Percentiles rank a stretch among this genome's conserved stretches.
These are phyloP conservation scores for Patella ulyssiponensis DNA, from an alignment of 2,888 invertebrate species.

Conservation along the genomic window DNA sequence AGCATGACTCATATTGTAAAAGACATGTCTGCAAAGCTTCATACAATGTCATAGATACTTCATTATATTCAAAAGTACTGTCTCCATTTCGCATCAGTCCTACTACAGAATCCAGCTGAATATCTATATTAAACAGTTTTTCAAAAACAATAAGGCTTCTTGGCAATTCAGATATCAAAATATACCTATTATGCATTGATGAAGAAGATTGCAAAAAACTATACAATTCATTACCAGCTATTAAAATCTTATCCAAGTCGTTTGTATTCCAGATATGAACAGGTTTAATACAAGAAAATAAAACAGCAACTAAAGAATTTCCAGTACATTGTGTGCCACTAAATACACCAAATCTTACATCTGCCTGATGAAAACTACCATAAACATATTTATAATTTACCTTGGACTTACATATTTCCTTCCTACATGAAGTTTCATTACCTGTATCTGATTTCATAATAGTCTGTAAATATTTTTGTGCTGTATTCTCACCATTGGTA, in stretches of 20 bases:
- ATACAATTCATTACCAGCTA: neutral
- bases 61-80: neutral
- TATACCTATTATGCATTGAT: neutral
- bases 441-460: too few species aligned
- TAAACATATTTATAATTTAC: too few species aligned
- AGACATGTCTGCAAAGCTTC: constrained; percentile 4
- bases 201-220: neutral
- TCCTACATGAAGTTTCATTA: too few species aligned
- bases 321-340: neutral
- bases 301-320: neutral
- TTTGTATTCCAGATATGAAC: neutral
- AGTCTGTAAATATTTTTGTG: too few species aligned
- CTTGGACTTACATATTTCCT: too few species aligned
- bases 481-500: too few species aligned
- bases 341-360: neutral
- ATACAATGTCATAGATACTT: neutral
- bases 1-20: constrained; percentile 4
- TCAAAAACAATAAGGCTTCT: neutral
- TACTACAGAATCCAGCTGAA: neutral
- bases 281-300: neutral
- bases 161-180: neutral
- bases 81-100: neutral
- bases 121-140: neutral
- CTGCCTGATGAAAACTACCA: neutral
- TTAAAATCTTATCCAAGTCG: neutral